Base-by-base conservation (phyloP, 2,888 invertebrate species). In the Phengaris alcon region DNA sequence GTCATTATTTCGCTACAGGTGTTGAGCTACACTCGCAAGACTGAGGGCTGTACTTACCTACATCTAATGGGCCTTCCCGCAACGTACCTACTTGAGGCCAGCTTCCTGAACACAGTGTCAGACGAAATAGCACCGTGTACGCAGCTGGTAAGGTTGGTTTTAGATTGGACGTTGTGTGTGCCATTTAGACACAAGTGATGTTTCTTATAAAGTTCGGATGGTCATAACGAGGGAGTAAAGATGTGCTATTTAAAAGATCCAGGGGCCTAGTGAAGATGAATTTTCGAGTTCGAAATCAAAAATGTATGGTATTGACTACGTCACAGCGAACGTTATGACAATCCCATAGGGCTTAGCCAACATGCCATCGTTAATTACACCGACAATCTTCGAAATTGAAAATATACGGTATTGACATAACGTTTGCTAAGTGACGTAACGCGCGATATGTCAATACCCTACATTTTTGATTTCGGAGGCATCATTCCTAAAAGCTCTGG, bases 1-100 rank as follows among this genome's bases (percentile, higher is more conserved):
- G 54, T 52, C 54, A 72, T 72, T 72, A 72, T 72, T 72, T 72
- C 72, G 52, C 72, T 52, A 72, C 72, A 72, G 72, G 72, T 72
- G 72, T 72, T 35, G 54, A 7, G 48, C 15, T 12, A 35, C 72
- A 13, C 72, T 72, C 72, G 52, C 12, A 35, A 72, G 72, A 52
- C 72, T 72, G 22, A 72, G 70, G 35, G 70, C 72, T 72, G 12
- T 54, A 70, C 70, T 70, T 70, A 70, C 70, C 52, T 70, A 70
- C 51, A 12, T 22, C 51, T 73, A 22, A 73, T 54, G 52, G 73
- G 75, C 64, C 22, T 75, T 68, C 51, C 68, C 72, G 15, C 73
- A 52, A 74, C 64, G 59, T 74, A 52, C 35, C 35, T 35, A 35
- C 64, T 64, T 44, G 64, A 44, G 64, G 13, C 59, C 22, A 22